A percentile compares a stretch with the other conserved stretches of the same genome.
Evolutionary conservation across 2,113 vertebrate species (phyloP).

Genomic region (Condylura cristata): DNA sequence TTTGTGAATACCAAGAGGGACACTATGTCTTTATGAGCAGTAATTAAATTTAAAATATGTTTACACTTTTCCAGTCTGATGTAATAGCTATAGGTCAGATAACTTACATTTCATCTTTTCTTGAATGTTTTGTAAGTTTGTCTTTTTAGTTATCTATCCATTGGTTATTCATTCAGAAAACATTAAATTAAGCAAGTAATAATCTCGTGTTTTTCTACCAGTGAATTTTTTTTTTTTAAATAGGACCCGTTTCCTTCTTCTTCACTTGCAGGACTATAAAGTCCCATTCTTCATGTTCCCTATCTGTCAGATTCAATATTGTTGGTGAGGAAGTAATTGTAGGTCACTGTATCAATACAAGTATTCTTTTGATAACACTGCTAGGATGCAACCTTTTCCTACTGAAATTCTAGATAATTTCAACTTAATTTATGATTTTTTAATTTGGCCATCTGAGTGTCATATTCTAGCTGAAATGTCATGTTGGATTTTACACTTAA

Average conservation of each 20-base stretch:
- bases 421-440: not conserved
- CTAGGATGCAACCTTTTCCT: not conserved
- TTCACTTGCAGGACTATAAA: not conserved
- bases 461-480: not conserved
- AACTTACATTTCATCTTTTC: not conserved
- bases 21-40: not conserved
- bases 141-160: not conserved
- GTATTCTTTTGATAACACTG: too few relatives aligned
- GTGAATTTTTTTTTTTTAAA: not conserved
- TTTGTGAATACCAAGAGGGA: not conserved
- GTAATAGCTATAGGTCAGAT: not conserved
- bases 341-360: not conserved
- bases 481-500: not conserved
- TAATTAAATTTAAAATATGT: not conserved
- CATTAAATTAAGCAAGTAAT: not conserved
- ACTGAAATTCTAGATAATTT: not conserved
- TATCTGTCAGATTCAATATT: fast-evolving
- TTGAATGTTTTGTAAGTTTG: not conserved
- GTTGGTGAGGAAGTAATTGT: not conserved
- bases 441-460: not conserved
- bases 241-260: too few relatives aligned
- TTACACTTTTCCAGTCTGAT: not conserved
- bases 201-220: not conserved
- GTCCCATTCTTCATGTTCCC: fast-evolving
- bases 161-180: not conserved